Base-by-base conservation (phyloP, 2,113 vertebrate genomes). In the Astatoreochromis straeleni region DNA sequence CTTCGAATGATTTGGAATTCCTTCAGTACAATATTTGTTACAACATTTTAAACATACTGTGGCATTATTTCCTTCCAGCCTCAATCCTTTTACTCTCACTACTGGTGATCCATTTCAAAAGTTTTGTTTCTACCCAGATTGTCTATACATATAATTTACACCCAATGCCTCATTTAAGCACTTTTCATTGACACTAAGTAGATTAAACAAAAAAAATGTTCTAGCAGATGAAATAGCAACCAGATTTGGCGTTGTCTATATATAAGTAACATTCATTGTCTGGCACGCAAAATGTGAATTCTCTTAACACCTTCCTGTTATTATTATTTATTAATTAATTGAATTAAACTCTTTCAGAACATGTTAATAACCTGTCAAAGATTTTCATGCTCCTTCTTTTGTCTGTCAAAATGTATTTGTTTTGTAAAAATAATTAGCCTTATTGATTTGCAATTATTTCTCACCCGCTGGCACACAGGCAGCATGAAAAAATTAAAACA, bases 401-500 rank as follows among this genome's bases (percentile, higher is more conserved):
- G 21, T 13, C 60, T 7, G 4, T 89, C n/a, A 80, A 87, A 88
- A 84, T 92, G 81, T 85, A 83, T 87, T 88, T 42, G 81, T 82
- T 87, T 86, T 86, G 82, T 86, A 73, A 84, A 90, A 90, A 68
- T 12, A 7, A 91, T 79, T 87, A 86, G 42, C 51, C 8, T 1
- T 26, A 88, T 86, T 92, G 83, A 89, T 90, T 89, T 91, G 35
- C 78, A 65, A 90, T 92, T 91, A 78, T 83, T 88, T 84, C 79
- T 6, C 11, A 5, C n/a, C 60, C 5, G 10, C 40, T 65, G 49
- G 42, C 21, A 87, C 12, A 81, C 14, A 21, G 29, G 82, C 5
- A n/a, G 24, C 7, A 60, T 55, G 40, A 29, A 38, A 65, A 38
- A 14, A 3, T 9, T 1, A n/a, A 21, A 17, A 86, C 10, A 88